Conservation (phyloP, 2,888 invertebrate genomes). For the Cryptus viduatorius region DNA sequence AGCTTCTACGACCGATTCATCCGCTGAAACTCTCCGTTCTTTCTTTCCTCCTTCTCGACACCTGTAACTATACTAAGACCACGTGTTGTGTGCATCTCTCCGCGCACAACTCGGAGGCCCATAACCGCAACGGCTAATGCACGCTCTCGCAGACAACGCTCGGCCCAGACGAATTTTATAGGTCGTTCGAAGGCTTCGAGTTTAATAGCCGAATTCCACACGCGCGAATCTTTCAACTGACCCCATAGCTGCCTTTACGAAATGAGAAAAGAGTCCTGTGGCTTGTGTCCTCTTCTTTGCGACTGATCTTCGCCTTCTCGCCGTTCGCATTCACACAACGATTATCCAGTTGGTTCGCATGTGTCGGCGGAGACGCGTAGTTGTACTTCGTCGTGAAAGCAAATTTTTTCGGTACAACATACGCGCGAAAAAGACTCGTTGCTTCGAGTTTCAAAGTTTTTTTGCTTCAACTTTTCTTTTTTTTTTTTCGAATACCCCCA, state of each 20-base stretch:
- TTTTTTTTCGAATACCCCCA: background rate
- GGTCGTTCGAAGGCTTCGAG: conserved; percentile 81
- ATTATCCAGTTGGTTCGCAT: too few relatives aligned
- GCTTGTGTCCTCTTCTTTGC: background rate
- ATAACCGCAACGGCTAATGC: conserved; percentile 82
- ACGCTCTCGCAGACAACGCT: conserved; percentile 81
- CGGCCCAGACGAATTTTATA: conserved; percentile 84
- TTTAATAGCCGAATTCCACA: conserved; percentile 84
- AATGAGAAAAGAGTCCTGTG: conserved; percentile 32
- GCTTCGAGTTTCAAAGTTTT: background rate
- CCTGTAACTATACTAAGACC: conserved; percentile 9
- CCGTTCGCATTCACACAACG: too few relatives aligned
- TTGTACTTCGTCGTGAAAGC: too few relatives aligned
- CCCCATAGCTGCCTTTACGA: conserved; percentile 38
- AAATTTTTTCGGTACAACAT: too few relatives aligned
- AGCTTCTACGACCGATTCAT: too few relatives aligned
- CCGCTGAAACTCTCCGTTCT: too few relatives aligned
- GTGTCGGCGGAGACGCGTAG: too few relatives aligned
- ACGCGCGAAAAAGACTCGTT: too few relatives aligned
- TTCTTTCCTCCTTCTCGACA: conserved; percentile 5
- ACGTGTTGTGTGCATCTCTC: conserved; percentile 12
- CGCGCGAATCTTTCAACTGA: conserved; percentile 64
- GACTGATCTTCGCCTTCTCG: too few relatives aligned
- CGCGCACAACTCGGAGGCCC: conserved; percentile 1
- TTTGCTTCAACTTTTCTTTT: background rate